Conservation (phyloP, 2,797 vertebrate genomes). For the Alosa sapidissima region DNA sequence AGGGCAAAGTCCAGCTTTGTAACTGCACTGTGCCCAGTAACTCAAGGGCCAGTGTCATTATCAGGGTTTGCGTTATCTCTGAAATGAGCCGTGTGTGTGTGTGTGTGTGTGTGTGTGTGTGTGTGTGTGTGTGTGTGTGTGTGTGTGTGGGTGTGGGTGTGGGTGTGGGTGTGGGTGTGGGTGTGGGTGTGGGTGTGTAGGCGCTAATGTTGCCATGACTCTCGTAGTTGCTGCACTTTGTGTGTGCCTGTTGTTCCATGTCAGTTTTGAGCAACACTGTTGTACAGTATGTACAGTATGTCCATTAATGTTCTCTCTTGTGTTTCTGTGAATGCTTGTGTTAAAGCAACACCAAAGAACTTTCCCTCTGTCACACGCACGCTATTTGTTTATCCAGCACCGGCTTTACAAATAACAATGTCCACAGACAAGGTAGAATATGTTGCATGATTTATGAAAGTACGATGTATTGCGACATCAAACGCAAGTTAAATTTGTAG, state of each 20-base stretch:
- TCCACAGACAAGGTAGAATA: too few relatives aligned
- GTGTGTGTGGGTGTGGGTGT: not conserved
- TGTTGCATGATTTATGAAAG: too few relatives aligned
- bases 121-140: not conserved
- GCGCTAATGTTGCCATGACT: not conserved
- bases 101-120: not conserved
- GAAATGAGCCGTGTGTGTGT: not conserved
- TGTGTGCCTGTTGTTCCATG: not conserved
- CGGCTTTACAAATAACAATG: too few relatives aligned
- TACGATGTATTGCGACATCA: too few relatives aligned
- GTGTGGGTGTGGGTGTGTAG: not conserved
- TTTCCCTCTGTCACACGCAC: too few relatives aligned
- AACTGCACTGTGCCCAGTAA: too few relatives aligned
- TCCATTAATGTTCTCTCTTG: not conserved
- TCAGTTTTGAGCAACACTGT: not conserved
- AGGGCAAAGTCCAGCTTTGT: not conserved
- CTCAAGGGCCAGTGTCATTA: not conserved
- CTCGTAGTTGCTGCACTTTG: not conserved
- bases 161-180: not conserved
- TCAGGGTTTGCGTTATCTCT: constrained; percentile 11
- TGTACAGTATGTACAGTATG: not conserved
- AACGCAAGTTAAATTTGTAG: too few relatives aligned
- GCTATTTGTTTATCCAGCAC: too few relatives aligned
- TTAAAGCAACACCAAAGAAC: too few relatives aligned
- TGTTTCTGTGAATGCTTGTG: not conserved